Conservation (phyloP, 1,140 invertebrate species). For the Temnothorax curvispinosus region DNA sequence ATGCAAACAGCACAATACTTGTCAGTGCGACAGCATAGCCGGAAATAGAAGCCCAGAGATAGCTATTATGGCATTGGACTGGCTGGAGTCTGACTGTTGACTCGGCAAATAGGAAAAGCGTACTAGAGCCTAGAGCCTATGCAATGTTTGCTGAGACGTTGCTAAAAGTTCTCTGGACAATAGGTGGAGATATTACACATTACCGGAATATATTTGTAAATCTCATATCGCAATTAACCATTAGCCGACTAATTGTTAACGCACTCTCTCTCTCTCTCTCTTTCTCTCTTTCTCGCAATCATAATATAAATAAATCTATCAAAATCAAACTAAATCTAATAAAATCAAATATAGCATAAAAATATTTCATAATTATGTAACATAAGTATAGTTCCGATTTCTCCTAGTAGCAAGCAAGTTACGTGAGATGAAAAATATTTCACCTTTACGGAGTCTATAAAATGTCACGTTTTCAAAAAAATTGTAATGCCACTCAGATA, state of each 20-base stretch:
- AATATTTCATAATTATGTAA: neutral
- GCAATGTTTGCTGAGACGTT: conserved; percentile 31
- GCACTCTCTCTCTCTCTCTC: neutral
- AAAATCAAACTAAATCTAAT: neutral
- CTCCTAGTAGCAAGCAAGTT: neutral
- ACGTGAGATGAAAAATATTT: neutral
- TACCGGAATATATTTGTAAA: conserved; percentile 3
- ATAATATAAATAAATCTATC: neutral
- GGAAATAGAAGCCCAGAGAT: conserved; percentile 71
- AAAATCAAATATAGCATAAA: neutral
- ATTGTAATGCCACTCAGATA: neutral
- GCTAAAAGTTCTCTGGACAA: conserved; percentile 65
- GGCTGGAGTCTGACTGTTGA: conserved; percentile 66
- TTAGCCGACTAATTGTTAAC: neutral
- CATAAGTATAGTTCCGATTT: neutral
- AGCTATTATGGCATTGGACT: conserved; percentile 69
- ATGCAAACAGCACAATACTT: conserved; percentile 76
- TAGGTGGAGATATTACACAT: conserved; percentile 38
- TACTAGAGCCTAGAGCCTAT: conserved; percentile 20
- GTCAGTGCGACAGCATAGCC: conserved; percentile 72
- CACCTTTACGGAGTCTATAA: neutral
- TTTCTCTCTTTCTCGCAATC: neutral
- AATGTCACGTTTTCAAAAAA: conserved; percentile 29
- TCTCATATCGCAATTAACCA: neutral
- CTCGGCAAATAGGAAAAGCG: conserved; percentile 75